Evolutionary conservation across 2,888 invertebrate species (phyloP), one percentile per base, ranked within the genome.

Genomic region (Lycaena phlaeas): DNA sequence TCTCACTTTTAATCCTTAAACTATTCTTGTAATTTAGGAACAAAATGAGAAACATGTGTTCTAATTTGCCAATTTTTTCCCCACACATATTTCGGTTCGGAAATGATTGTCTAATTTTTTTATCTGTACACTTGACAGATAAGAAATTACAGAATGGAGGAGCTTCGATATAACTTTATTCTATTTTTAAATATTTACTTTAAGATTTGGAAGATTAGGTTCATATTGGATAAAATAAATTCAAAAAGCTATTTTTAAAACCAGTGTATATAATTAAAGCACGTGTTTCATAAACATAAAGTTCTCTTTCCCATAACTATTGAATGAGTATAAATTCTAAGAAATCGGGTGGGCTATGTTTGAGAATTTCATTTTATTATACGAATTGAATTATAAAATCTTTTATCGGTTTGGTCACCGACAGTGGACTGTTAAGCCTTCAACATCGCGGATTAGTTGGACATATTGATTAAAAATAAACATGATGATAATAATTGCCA

Each of bases 301-400:
- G 34, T 12, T 18, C 17, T 34, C 12, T 34, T 34, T 34, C 18
- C 18, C 11, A 12, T 34, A 30, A n/a, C 30, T 15, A 15, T 22
- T n/a, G 7, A 22, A 12, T 18, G 22, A 7, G 3, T 5, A 17
- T 10, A n/a, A 34, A 22, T 34, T 34, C 34, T 34, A 11, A 22
- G 34, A 34, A 34, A 18, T 34, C 11, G 34, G 34, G 34, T 34
- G 18, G 18, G 15, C 30, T n/a, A 30, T 30, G 22, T 34, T 34
- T 18, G 34, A 18, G 31, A 31, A 31, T 18, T 34, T 18, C 22
- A 34, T 18, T 34, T 17, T 34, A 34, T 22, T 18, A 34, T 18
- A 34, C 22, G 22, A 18, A 34, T 34, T 34, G 34, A 34, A 34
- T 34, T 18, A 34, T 34, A 22, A 22, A 34, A 34, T 34, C 34